Percentiles rank a stretch among this genome's conserved stretches.
Conservation (phyloP, 2,797 vertebrate species). For the Dicrostonyx torquatus region DNA sequence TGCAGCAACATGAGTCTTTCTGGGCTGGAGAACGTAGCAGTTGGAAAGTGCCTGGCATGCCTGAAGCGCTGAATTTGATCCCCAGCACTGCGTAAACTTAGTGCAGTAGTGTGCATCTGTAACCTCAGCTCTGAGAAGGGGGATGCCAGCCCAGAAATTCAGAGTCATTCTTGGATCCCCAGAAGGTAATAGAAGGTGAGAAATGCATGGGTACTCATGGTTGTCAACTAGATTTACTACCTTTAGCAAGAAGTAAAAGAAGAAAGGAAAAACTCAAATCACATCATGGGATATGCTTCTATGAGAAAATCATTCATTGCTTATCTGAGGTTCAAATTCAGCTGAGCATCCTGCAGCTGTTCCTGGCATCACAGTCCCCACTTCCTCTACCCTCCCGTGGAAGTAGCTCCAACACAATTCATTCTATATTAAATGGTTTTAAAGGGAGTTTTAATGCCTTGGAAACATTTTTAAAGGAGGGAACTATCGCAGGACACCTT, state of each 20-base stretch:
- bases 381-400: not conserved
- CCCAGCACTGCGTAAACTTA: not conserved
- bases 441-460: not conserved
- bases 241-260: not conserved
- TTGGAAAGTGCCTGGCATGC: not conserved
- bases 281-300: not conserved
- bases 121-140: not conserved
- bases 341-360: not conserved
- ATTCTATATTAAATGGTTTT: not conserved
- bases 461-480: not conserved
- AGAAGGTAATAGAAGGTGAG: not conserved
- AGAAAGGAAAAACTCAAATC: not conserved
- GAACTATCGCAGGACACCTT: not conserved
- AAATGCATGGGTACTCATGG: fast-evolving
- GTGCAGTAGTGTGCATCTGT: too few relatives aligned
- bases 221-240: not conserved
- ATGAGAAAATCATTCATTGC: not conserved
- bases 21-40: not conserved
- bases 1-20: not conserved
- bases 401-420: not conserved
- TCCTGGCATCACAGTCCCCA: not conserved
- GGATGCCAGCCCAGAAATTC: not conserved
- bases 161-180: not conserved
- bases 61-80: not conserved
- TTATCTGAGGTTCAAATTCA: conserved; percentile 18